phyloP scores from a whole-genome alignment of 2,113 vertebrate species.

The Spheniscus mendiculus region DNA sequence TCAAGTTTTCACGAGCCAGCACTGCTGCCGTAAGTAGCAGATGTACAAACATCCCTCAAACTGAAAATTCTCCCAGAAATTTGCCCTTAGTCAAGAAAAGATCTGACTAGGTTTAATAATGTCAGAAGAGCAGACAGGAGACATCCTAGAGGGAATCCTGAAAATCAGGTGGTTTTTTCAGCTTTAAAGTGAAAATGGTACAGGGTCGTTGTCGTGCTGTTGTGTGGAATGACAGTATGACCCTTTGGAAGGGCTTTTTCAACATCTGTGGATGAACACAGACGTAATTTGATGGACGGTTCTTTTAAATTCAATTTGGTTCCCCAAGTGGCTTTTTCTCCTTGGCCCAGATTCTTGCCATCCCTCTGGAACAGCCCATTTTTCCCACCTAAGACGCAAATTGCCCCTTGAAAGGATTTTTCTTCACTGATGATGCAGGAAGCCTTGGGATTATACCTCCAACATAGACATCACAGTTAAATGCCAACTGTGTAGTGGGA shows the following conservation, averaged over 20 bases:
- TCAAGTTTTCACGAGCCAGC: background rate
- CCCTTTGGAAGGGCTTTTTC: background rate
- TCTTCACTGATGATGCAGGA: background rate
- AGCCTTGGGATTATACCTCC: background rate
- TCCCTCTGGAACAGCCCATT: background rate
- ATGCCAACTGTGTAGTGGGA: background rate
- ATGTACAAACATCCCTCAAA: background rate
- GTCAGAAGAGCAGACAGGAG: background rate
- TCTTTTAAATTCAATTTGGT: background rate
- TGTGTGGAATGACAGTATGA: background rate
- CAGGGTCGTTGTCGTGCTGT: fast-evolving
- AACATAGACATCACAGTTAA: background rate
- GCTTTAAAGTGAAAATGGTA: background rate
- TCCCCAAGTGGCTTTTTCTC: background rate
- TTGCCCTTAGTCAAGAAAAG: background rate
- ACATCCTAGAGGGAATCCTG: background rate
- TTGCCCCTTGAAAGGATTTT: background rate
- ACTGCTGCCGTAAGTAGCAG: background rate
- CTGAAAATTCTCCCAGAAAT: background rate
- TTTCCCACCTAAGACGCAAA: background rate
- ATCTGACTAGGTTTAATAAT: background rate
- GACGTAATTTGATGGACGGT: background rate
- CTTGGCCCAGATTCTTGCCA: background rate
- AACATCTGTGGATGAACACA: background rate
- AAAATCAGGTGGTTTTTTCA: background rate